These are phyloP conservation scores for Channa striata DNA, from an alignment of 2,797 vertebrate species.

Conservation along the genomic window DNA sequence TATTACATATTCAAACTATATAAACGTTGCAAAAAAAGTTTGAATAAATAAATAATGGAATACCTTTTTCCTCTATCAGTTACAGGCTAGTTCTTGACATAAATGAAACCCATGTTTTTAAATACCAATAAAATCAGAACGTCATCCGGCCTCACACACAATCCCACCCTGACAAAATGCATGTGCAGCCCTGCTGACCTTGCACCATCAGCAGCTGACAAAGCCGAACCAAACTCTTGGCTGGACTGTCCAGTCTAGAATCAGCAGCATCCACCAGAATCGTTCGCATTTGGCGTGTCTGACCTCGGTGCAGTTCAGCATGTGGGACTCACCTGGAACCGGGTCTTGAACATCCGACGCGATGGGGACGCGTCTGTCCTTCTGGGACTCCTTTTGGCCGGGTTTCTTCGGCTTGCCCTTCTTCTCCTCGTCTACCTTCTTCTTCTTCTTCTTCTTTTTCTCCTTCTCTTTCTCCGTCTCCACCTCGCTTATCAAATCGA, in stretches of 20 bases:
- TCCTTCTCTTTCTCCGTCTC: constrained; percentile 75
- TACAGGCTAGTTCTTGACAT: too few relatives aligned
- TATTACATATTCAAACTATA: too few relatives aligned
- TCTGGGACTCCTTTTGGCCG: constrained; percentile 87
- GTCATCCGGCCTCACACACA: too few relatives aligned
- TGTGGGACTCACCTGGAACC: constrained; percentile 36
- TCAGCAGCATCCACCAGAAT: constrained; percentile 57
- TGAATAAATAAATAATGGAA: too few relatives aligned
- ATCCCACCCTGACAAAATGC: too few relatives aligned
- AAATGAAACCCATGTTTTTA: too few relatives aligned
- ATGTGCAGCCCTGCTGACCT: constrained; percentile 40
- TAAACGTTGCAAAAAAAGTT: too few relatives aligned
- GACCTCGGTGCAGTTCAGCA: not conserved
- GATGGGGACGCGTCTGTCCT: constrained; percentile 74
- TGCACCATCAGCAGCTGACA: constrained; percentile 64
- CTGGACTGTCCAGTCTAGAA: constrained; percentile 57
- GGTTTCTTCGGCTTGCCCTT: constrained; percentile 71
- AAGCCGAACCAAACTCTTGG: constrained; percentile 31
- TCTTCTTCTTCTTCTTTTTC: constrained; percentile 70
- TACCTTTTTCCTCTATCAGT: too few relatives aligned
- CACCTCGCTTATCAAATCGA: constrained; percentile 88
- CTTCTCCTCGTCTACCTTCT: constrained; percentile 69
- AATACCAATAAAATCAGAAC: too few relatives aligned
- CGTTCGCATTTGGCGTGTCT: constrained; percentile 14
- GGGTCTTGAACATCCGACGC: constrained; percentile 25